Percentiles rank a stretch among this genome's conserved stretches.
These are phyloP conservation scores for Rallus limicola DNA, from an alignment of 2,113 vertebrate genomes.

Conservation along the genomic window DNA sequence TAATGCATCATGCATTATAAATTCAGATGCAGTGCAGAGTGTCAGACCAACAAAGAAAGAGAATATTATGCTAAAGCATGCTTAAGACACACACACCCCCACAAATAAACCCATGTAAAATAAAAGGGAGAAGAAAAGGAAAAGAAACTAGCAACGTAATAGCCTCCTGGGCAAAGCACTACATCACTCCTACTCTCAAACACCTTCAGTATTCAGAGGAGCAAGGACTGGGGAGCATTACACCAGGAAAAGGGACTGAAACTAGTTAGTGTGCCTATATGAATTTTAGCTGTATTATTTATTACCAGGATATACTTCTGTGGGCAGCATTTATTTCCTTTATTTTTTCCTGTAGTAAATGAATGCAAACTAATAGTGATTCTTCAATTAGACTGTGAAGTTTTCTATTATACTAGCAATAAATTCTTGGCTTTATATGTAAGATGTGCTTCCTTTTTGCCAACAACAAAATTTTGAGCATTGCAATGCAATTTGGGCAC, in stretches of 20 bases:
- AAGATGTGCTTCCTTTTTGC: background rate
- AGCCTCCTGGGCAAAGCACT: background rate
- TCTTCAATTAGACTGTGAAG: background rate
- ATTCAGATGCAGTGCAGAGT: background rate
- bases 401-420: background rate
- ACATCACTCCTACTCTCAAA: background rate
- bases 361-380: background rate
- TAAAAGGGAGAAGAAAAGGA: background rate
- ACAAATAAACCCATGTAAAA: background rate
- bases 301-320: background rate
- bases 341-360: background rate
- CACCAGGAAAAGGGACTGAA: background rate
- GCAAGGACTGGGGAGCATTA: background rate
- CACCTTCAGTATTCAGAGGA: background rate
- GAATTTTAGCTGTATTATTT: background rate
- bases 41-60: background rate
- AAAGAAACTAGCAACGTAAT: accelerated
- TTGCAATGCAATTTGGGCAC: background rate
- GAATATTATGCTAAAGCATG: background rate
- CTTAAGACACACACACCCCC: background rate
- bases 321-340: background rate
- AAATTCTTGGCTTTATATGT: background rate
- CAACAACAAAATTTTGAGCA: background rate
- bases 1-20: background rate
- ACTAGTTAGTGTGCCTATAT: background rate